Conservation (phyloP, 2,888 invertebrate genomes). For the Tetropium fuscum region DNA sequence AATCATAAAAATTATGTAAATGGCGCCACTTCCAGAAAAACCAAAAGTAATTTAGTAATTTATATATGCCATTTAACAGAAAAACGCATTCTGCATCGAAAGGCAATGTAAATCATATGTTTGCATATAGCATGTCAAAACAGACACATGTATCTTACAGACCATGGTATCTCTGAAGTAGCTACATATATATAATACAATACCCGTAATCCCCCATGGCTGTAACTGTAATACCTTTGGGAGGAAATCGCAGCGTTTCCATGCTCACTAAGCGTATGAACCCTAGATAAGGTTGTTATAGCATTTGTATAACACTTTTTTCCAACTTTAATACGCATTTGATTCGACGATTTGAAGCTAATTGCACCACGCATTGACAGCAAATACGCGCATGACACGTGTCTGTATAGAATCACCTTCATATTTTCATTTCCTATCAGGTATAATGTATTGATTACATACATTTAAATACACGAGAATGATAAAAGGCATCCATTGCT, state of each 20-base stretch:
- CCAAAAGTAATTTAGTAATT: too few relatives aligned
- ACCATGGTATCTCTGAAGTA: slow-evolving; percentile 40
- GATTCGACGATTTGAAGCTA: not conserved
- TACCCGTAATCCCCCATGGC: slow-evolving; percentile 58
- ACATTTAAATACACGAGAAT: too few relatives aligned
- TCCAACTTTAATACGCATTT: slow-evolving; percentile 4
- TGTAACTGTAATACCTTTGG: slow-evolving; percentile 52
- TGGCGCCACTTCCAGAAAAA: too few relatives aligned
- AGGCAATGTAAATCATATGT: not conserved
- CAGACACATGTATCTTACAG: slow-evolving; percentile 1
- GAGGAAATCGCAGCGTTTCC: slow-evolving; percentile 53
- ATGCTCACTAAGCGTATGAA: slow-evolving; percentile 59
- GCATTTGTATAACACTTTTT: slow-evolving; percentile 52
- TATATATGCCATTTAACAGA: too few relatives aligned
- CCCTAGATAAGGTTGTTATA: slow-evolving; percentile 55
- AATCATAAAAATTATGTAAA: too few relatives aligned
- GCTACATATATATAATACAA: slow-evolving; percentile 56
- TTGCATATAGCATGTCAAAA: not conserved
- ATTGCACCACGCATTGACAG: not conserved
- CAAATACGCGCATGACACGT: not conserved
- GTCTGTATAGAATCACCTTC: too few relatives aligned
- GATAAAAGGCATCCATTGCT: too few relatives aligned
- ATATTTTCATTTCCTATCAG: too few relatives aligned
- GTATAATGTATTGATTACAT: too few relatives aligned
- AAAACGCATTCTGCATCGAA: too few relatives aligned